Base-by-base conservation (phyloP, 1,140 invertebrate genomes). In the Pararge aegeria region DNA sequence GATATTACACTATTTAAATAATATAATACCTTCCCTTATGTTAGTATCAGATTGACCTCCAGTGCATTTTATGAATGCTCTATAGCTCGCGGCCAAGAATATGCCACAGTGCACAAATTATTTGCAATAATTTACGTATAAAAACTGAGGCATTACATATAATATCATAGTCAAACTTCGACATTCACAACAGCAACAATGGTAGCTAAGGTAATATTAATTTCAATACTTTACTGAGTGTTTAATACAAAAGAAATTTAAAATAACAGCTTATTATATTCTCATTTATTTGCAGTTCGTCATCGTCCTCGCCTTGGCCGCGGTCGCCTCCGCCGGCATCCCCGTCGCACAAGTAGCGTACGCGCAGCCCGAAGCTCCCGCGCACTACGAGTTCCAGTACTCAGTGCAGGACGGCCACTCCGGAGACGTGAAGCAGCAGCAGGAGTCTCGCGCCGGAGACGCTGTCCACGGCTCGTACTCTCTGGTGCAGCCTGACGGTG, bases 361-460 rank as follows among this genome's bases (percentile, higher is more conserved):
- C 66, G 77, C 75, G 12, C 90, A 90, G 62, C 76, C 82, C n/a
- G 90, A 91, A 65, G 89, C 90, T 37, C 92, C 92, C 10, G 93
- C 93, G 5, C 92, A 93, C 66, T 94, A 94, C 87, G 91, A 92
- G 55, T 94, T 93, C 73, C 87, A 90, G n/a, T 94, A 94, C 75
- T 92, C 92, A 51, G 92, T 94, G 1, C 92, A 93, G 65, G 93
- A 94, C 70, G 89, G 75, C 13, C 78, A 89, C 65, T 89, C 70
- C 57, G 89, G 91, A 12, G 90, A 91, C 68, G 66, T 86, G 44
- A 90, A 91, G 74, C 67, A 79, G 54, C 85, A 90, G 63, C 71
- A 83, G 53, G 90, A 91, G 61, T 69, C 78, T 34, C 71, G 68
- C 38, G 57, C 57, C 21, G 93, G 93, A 16, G 92, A 94, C 70